Base-by-base conservation (phyloP, 2,113 vertebrate species). In the Phodopus roborovskii region DNA sequence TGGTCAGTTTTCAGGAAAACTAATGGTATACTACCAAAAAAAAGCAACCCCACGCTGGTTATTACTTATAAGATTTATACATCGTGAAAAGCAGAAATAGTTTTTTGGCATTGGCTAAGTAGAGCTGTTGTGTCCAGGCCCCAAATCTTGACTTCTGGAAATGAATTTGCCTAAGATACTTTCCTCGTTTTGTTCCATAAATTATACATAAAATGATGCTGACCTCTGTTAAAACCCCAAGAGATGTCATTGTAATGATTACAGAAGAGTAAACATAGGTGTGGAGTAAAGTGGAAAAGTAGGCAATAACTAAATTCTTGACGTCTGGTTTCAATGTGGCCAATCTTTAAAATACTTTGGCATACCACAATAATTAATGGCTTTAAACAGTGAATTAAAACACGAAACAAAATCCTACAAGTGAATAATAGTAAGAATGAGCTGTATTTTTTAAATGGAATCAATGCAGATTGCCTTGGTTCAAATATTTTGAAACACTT, bases 31-130 rank as follows among this genome's bases (percentile, higher is more conserved):
- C 50, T 97, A 98, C 82, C 94, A 98, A 98, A 97, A 96, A 98
- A 98, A 98, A 98, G 95, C 97, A 98, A 97, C 39, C 95, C 90
- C 97, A 97, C 97, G 96, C 96, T 97, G 91, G 77, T 98, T 98
- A 98, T 97, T 98, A 97, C 96, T 97, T 98, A 98, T 97, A 98
- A 98, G 98, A 98, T 98, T 98, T 98, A 98, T 96, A 98, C 98
- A 94, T 98, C 92, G 98, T 97, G 97, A 98, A 98, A 98, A 98
- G 97, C 97, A 98, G 97, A 97, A 98, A 95, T 86, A 92, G 95
- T 84, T 88, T 97, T 95, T 95, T 98, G 97, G 96, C 96, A 98
- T 98, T 98, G 97, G 97, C 97, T 98, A 98, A 98, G 97, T 96
- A 98, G 96, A 97, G 97, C 97, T 98, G 95, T 98, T 98, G 98